Evolutionary conservation across 1,140 invertebrate species (phyloP), one percentile per base, ranked within the genome.

Genomic region (Potamilus streckersoni): DNA sequence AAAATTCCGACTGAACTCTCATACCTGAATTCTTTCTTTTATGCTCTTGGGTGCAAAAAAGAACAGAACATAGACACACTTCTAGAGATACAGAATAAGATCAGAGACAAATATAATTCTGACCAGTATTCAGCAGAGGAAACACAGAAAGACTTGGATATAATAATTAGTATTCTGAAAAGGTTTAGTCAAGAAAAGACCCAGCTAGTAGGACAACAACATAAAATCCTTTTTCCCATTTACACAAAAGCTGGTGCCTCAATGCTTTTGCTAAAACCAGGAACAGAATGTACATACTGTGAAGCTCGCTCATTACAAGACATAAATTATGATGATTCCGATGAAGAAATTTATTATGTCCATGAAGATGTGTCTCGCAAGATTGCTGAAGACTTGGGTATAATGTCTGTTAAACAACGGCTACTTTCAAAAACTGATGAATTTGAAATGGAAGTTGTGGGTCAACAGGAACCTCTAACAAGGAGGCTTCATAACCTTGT

Each of bases 331-430:
- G 60, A 65, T 60, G 61, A 71, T 14, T 57, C 55, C 6, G 69
- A 76, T 16, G 69, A 66, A n/a, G 69, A 76, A 11, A 56, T 66
- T 23, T 31, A 76, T 67, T 71, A 59, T 23, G 56, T 76, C 15
- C 74, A 76, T 64, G 49, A 59, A 16, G 56, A 71, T 5, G 61
- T 76, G 17, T 65, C 74, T 14, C 8, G 60, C 66, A 27, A 23
- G 23, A 71, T 59, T 27, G 74, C 69, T 16, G 57, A 61, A 23
- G 63, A 12, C 16, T n/a, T 67, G 0, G 64, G 72, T n/a, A 65
- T 67, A 38, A 74, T 60, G 23, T 74, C 64, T 31, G 8, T n/a
- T 16, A 60, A 56, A 59, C 0, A 5, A 23, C 59, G 61, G n/a
- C 12, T 31, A n/a, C 49, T 74, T n/a, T 31, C 49, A 59, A 65